Evolutionary conservation across 2,888 invertebrate species (phyloP), one percentile per base, ranked within the genome.

Genomic region (Cylindroiulus punctatus): DNA sequence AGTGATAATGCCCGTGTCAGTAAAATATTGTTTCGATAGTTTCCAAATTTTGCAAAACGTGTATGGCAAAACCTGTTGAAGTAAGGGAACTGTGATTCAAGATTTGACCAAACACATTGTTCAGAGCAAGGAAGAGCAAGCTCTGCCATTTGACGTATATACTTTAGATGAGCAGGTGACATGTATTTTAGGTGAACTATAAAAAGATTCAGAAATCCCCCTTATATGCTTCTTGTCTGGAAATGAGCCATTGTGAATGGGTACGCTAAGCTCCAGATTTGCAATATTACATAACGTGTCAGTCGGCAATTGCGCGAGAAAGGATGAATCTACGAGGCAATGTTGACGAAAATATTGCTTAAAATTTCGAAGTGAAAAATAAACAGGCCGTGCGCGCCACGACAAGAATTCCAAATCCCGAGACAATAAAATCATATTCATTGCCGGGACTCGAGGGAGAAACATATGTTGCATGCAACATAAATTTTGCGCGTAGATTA

Each of bases 391-490:
- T 10, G 76, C 76, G 26, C 76, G 26, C 76, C 17, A 14, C 76
- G 30, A 76, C 76, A 76, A 30, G 30, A 76, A 76, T 76, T 1
- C 26, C 30, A 76, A 76, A 76, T 76, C 76, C 76, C 76, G 76
- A 76, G 76, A 76, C 76, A 76, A 76, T 76, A 76, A 76, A 30
- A 30, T 32, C 76, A 76, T 76, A 76, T 76, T 76, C 76, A 76
- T 76, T 76, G 76, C 17, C 76, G 76, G 76, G 76, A 76, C 76
- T 76, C 76, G 76, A 76, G 76, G 76, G 76, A 76, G 32, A 76
- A 76, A 76, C 76, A 30, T 76, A 76, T 76, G 76, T 76, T 76
- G 76, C 76, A 76, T 76, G 76, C 76, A 76, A 76, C 76, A 76
- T 76, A 76, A 76, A 76, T 76, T 76, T 76, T 76, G 76, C 76